phyloP scores from a whole-genome alignment of 2,888 invertebrate species.

The Leptinotarsa haldemani region DNA sequence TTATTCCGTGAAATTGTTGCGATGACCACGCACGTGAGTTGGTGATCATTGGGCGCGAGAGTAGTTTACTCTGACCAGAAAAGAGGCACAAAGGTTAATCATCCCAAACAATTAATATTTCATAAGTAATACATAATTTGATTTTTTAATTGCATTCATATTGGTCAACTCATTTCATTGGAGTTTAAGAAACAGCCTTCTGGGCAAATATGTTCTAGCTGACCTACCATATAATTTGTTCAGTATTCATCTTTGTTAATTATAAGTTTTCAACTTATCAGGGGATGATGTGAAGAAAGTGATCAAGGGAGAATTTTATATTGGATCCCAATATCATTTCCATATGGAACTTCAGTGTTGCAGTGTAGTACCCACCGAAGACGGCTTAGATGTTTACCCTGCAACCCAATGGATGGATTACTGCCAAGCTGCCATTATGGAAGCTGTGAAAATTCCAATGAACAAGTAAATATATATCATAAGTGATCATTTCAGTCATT shows the following conservation, averaged over 20 bases:
- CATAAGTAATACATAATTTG: too few species aligned
- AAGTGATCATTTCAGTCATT: too few species aligned
- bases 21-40: too few species aligned
- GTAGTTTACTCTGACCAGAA: too few species aligned
- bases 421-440: slow-evolving; percentile 69
- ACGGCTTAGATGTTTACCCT: slow-evolving; percentile 73
- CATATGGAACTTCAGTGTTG: slow-evolving; percentile 81
- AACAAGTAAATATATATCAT: slow-evolving; percentile 68
- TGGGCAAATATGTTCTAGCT: neutral
- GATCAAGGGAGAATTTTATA: slow-evolving; percentile 70
- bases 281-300: slow-evolving; percentile 64
- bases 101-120: too few species aligned
- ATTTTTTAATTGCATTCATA: too few species aligned
- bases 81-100: too few species aligned
- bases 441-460: slow-evolving; percentile 68
- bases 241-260: neutral
- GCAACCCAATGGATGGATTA: slow-evolving; percentile 76
- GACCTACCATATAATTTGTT: neutral
- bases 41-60: too few species aligned
- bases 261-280: slow-evolving; percentile 25
- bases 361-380: slow-evolving; percentile 73
- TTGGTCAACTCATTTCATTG: too few species aligned
- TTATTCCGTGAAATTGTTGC: too few species aligned
- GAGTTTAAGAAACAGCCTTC: too few species aligned
- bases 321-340: slow-evolving; percentile 79